A percentile compares a stretch with the other conserved stretches of the same genome.
Conservation (phyloP, 2,888 invertebrate genomes). For the Mesorhabditis spiculigera region DNA sequence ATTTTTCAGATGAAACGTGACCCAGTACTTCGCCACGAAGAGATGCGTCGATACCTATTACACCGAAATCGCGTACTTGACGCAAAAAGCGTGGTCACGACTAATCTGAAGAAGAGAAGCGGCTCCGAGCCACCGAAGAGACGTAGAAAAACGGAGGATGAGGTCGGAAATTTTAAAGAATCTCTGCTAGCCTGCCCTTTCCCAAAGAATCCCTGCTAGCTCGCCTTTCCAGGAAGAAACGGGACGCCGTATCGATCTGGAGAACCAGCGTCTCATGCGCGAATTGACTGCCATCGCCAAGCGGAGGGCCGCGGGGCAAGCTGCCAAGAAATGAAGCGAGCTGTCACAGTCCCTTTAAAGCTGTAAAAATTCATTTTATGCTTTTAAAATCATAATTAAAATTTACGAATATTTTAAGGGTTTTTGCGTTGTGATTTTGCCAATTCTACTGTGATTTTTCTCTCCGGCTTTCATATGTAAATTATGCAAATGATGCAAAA, state of each 20-base stretch:
- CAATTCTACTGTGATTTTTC: no score
- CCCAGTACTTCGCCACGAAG: neutral
- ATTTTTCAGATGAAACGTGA: neutral
- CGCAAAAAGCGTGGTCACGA: neutral
- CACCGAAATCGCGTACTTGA: neutral
- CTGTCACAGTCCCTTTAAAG: no score
- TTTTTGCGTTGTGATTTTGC: no score
- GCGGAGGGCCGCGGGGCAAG: neutral
- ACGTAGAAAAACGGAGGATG: slow-evolving; percentile 2
- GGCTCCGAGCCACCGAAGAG: slow-evolving; percentile 1
- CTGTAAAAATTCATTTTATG: no score
- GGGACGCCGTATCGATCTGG: neutral
- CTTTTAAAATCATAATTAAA: no score
- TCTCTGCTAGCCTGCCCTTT: neutral
- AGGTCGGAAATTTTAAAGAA: neutral
- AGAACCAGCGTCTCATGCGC: neutral
- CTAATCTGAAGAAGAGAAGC: neutral
- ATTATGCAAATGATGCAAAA: no score
- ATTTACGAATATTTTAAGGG: no score
- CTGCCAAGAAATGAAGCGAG: neutral
- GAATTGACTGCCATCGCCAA: neutral
- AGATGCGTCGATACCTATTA: neutral
- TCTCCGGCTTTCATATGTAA: no score
- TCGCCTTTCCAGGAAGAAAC: neutral
- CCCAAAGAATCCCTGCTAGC: no score